These are phyloP conservation scores for Catonia carolina DNA, from an alignment of 2,888 invertebrate genomes.

Conservation along the genomic window DNA sequence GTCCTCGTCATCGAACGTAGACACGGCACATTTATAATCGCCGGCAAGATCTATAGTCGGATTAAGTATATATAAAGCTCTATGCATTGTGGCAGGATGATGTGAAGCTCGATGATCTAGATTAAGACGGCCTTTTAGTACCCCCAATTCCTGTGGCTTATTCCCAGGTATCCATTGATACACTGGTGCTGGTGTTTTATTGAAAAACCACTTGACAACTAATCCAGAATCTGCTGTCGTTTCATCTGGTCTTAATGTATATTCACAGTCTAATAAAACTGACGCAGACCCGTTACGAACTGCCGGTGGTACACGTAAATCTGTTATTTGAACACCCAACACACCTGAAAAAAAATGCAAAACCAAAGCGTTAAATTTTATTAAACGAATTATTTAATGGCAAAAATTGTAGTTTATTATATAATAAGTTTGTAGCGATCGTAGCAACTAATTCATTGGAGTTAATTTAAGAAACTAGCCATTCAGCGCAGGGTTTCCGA, in stretches of 20 bases:
- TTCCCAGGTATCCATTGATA: conserved; percentile 72
- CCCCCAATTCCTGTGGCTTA: conserved; percentile 49
- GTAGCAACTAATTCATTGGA: too few relatives aligned
- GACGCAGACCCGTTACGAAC: conserved; percentile 53
- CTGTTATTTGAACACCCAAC: conserved; percentile 52
- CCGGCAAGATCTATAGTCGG: conserved; percentile 65
- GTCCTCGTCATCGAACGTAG: conserved; percentile 61
- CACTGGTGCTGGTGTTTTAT: conserved; percentile 56
- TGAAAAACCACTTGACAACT: conserved; percentile 70
- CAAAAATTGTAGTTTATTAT: too few relatives aligned
- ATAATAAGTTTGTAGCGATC: too few relatives aligned
- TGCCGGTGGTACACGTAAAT: conserved; percentile 54
- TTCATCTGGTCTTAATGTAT: conserved; percentile 52
- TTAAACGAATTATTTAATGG: too few relatives aligned
- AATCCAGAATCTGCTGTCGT: conserved; percentile 50
- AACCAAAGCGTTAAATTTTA: too few relatives aligned
- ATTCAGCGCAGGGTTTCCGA: too few relatives aligned
- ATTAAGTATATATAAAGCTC: conserved; percentile 60
- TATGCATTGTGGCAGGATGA: conserved; percentile 60
- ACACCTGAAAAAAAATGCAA: conserved; percentile 46
- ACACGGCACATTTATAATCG: conserved; percentile 65
- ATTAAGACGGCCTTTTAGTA: conserved; percentile 44
- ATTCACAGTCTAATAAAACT: conserved; percentile 64
- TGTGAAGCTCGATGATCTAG: conserved; percentile 56
- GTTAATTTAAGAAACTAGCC: too few relatives aligned